Base-by-base conservation (phyloP, 2,888 invertebrate genomes). In the Falcaria lacertinaria region DNA sequence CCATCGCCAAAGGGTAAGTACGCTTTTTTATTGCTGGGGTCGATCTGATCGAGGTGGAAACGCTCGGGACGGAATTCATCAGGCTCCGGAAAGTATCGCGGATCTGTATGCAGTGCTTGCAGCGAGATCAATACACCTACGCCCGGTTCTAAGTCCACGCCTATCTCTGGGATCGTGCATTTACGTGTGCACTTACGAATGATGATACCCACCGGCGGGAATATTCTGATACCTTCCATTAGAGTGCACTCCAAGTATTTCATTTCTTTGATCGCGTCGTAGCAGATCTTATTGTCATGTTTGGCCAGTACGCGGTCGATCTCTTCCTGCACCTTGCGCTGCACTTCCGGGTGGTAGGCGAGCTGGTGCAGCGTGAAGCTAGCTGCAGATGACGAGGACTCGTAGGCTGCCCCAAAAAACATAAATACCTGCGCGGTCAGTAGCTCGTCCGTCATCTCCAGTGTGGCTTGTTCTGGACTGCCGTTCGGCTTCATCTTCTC, bases 1-100 rank as follows among this genome's bases (percentile, higher is more conserved):
- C 82, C 82, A 1, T 69, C 68, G 0, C 82, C 82, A 43, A 83
- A 83, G 0, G 84, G 84, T 44, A 83, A 46, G 50, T 80, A 82
- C 2, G 75, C 69, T 28, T 60, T 65, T 43, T 74, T 77, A 34
- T 70, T 65, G 0, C 45, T 51, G 8, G 52, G 44, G 32, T 62
- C 53, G 11, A 64, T 55, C 33, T 68, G 58, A 1, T 65, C 68
- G 0, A 73, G 69, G 13, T 62, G 44, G 47, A 77, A 77, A n/a
- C 80, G 52, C 45, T 79, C 80, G 0, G 82, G 81, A 0, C 72
- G 60, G 41, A 78, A 82, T 46, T 67, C 64, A 0, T 57, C 45
- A 2, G 81, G 80, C 5, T 66, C 54, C 2, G 65, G 64, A 45
- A 75, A 82, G 52, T 76, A 78, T 41, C 63, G 50, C 17, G 77